Percentiles rank a stretch among this genome's conserved stretches.
phyloP scores from a whole-genome alignment of 2,797 vertebrate genomes.

The Tapirus indicus region DNA sequence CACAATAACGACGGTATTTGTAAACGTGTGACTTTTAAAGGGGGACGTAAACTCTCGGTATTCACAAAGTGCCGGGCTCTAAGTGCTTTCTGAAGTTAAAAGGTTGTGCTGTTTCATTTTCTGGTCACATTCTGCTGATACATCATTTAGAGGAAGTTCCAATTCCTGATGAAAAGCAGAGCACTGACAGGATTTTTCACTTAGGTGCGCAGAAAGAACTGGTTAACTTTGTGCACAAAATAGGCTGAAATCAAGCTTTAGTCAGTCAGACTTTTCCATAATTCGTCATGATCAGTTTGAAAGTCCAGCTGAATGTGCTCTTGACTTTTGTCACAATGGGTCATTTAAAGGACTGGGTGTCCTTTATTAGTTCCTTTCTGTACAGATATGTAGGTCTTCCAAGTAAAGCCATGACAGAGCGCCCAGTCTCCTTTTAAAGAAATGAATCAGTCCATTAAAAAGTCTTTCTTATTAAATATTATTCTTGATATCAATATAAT shows the following conservation, averaged over 20 bases:
- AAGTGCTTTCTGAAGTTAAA: constrained; percentile 53
- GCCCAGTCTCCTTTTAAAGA: constrained; percentile 21
- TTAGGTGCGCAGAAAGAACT: constrained; percentile 65
- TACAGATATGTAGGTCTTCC: constrained; percentile 25
- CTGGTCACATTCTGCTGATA: constrained; percentile 53
- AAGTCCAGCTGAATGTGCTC: constrained; percentile 54
- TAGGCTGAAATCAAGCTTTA: constrained; percentile 68
- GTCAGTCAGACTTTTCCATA: constrained; percentile 74
- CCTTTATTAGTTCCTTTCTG: constrained; percentile 47
- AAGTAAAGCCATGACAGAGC: not conserved
- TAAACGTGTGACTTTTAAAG: constrained; percentile 29
- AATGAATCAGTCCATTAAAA: constrained; percentile 18
- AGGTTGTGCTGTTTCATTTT: not conserved
- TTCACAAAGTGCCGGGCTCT: not conserved
- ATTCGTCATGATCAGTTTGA: constrained; percentile 62
- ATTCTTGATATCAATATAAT: constrained; percentile 63
- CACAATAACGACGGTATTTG: not conserved
- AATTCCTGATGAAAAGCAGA: constrained; percentile 57
- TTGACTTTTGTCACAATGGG: constrained; percentile 54
- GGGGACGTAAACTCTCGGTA: not conserved
- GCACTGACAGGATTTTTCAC: constrained; percentile 64
- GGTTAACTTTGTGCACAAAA: constrained; percentile 42
- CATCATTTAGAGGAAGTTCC: constrained; percentile 57
- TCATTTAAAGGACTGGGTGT: constrained; percentile 31
- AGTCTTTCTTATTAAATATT: not conserved